Evolutionary conservation across 2,888 invertebrate species (phyloP), one percentile per base, ranked within the genome.

Genomic region (Yponomeuta cagnagella): DNA sequence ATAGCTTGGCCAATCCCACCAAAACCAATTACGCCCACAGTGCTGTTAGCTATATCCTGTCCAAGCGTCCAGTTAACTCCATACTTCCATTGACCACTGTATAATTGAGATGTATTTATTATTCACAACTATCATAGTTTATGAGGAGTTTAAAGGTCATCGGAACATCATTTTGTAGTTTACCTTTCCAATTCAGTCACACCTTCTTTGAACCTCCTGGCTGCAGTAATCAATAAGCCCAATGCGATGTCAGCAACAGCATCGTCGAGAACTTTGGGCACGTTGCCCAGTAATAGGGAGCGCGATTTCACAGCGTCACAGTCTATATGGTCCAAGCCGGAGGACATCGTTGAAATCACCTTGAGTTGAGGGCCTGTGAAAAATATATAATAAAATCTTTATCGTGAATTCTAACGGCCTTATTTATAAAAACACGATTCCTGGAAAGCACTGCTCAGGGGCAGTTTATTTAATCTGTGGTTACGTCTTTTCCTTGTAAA

Each of bases 201-300:
- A 1, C 96, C 96, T 89, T 98, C 97, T 70, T 95, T 94, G 70
- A 97, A 93, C 71, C 97, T 93, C 75, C 97, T 93, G 0, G 95
- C 94, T 0, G 97, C 96, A 0, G 95, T 94, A 68, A 98, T 93
- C 71, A 96, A 80, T 5, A 98, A 85, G 1, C 96, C 94, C 1
- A 98, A 93, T 0, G 97, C 95, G 43, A 96, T 89, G 80, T 98
- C 98, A 2, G 98, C 97, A 0, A 97, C 96, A 0, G 97, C 95
- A 72, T 94, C 92, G 70, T 95, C 94, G 15, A 97, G 84, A 0
- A 97, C 96, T 33, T 93, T 90, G 0, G 97, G 97, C 0, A 97
- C 97, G 78, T 96, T 95, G 0, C 97, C 97, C 1, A 98, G 88
- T n/a, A 93, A 93, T 69, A 98, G 95, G 3, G 95, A 94, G 65